A percentile compares a stretch with the other conserved stretches of the same genome.
Evolutionary conservation across 2,113 vertebrate species (phyloP).

Genomic region (Cercopithecus mona): DNA sequence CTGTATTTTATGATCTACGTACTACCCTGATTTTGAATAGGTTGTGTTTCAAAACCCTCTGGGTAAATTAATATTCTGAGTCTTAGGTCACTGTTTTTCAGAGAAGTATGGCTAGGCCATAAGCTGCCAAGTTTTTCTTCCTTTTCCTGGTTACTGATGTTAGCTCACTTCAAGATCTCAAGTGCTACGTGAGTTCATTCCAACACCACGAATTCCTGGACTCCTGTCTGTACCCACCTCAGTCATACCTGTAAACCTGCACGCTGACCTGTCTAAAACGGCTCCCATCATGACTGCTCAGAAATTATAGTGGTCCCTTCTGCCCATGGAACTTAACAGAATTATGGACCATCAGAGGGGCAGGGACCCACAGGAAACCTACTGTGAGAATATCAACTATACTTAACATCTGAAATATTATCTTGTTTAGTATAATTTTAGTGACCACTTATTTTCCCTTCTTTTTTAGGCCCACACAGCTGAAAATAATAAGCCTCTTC

Average conservation of each 20-base stretch:
- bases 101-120: not conserved
- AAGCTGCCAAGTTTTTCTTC: not conserved
- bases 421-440: not conserved
- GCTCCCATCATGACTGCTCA: not conserved
- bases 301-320: not conserved
- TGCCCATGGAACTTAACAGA: not conserved
- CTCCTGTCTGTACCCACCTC: not conserved
- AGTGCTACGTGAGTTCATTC: not conserved
- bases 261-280: not conserved
- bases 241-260: not conserved
- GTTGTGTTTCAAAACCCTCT: not conserved
- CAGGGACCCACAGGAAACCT: not conserved
- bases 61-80: not conserved
- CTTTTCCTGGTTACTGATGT: not conserved
- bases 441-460: not conserved
- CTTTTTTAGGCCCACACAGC: not conserved
- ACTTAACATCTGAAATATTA: not conserved
- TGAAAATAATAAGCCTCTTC: slow-evolving; percentile 10
- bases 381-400: not conserved
- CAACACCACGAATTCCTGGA: not conserved
- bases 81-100: not conserved
- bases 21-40: not conserved
- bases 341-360: not conserved
- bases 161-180: not conserved
- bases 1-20: not conserved